Conservation (phyloP, 2,888 invertebrate species). For the Caenorhabditis uteleia region DNA sequence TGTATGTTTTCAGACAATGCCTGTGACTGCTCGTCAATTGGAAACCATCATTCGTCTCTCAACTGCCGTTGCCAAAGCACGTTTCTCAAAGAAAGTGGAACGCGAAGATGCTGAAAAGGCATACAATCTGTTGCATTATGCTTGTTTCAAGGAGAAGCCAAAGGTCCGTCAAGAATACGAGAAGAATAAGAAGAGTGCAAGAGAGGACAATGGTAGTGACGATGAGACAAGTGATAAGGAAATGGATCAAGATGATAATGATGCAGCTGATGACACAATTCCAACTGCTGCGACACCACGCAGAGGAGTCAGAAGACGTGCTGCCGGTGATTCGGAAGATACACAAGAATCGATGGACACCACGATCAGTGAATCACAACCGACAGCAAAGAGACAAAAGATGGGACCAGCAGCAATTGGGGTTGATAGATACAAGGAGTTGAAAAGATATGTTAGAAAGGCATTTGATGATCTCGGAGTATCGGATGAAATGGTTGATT, state of each 20-base stretch:
- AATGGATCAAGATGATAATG: conserved; percentile 9
- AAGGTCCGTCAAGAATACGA: conserved; percentile 59
- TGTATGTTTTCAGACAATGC: conserved; percentile 80
- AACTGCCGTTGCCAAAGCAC: conserved; percentile 94
- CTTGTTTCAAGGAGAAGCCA: conserved; percentile 69
- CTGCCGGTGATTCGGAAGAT: conserved; percentile 12
- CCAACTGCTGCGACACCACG: conserved; percentile 37
- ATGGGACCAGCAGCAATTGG: conserved; percentile 54
- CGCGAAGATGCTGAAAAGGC: conserved; percentile 82
- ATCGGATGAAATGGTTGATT: conserved; percentile 52
- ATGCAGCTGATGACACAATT: conserved; percentile 15
- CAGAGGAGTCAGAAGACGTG: conserved; percentile 39
- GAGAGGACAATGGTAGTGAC: conserved; percentile 6
- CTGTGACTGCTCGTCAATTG: conserved; percentile 91
- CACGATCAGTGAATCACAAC: conserved; percentile 17
- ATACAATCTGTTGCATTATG: conserved; percentile 63
- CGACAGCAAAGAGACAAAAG: conserved; percentile 41
- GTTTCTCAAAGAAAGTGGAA: conserved; percentile 85
- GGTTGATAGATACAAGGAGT: conserved; percentile 59
- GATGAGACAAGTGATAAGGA: conserved; percentile 26
- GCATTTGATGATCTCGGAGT: conserved; percentile 58
- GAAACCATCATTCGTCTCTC: conserved; percentile 96
- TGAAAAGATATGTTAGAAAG: conserved; percentile 58
- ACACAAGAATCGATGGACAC: conserved; percentile 14
- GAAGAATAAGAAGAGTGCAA: conserved; percentile 34